phyloP scores from a whole-genome alignment of 2,113 vertebrate genomes.

The Progne subis region DNA sequence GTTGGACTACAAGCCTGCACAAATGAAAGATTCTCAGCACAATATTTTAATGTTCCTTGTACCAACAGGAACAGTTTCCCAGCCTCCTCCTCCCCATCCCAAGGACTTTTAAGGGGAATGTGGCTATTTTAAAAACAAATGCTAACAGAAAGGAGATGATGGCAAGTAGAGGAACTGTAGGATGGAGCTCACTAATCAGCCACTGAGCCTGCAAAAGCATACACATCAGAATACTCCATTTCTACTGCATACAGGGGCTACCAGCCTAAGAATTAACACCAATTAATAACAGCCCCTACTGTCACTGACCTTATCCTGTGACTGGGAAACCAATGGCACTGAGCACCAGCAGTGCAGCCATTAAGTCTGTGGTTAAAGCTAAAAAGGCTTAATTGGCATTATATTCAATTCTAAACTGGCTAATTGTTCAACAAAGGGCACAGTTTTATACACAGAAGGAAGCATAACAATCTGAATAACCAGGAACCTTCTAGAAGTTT shows the following conservation, averaged over 20 bases:
- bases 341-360: neutral
- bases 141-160: neutral
- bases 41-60: neutral
- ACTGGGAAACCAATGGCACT: neutral
- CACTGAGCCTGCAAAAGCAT: neutral
- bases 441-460: neutral
- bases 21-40: neutral
- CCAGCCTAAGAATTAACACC: neutral
- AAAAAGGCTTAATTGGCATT: neutral
- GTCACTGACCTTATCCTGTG: neutral
- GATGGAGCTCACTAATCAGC: neutral
- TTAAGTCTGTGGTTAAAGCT: neutral
- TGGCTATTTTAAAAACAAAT: neutral
- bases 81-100: neutral
- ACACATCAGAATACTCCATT: neutral
- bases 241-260: neutral
- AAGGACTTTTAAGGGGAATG: neutral
- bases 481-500: neutral
- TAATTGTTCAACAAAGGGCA: neutral
- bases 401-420: neutral
- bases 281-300: neutral
- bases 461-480: neutral
- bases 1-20: neutral
- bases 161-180: neutral
- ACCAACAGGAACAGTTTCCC: neutral